Conservation (phyloP, 2,797 vertebrate species). For the Danio tinwini region DNA sequence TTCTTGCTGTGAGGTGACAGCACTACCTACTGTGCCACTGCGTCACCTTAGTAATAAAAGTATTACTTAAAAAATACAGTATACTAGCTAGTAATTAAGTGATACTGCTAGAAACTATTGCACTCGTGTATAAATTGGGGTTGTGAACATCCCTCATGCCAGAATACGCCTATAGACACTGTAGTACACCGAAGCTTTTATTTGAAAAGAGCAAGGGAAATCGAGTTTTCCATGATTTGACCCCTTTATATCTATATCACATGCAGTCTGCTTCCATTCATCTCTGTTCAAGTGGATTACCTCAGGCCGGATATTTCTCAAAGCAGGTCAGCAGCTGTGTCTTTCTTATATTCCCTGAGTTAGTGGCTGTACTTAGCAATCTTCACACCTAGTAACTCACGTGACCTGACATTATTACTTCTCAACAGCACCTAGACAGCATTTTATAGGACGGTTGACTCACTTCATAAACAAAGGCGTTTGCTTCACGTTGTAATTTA, state of each 20-base stretch:
- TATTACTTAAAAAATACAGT: no score
- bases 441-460: not conserved
- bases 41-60: no score
- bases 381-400: not conserved
- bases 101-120: no score
- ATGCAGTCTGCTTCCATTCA: not conserved
- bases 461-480: not conserved
- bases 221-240: not conserved
- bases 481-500: no score
- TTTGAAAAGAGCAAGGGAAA: not conserved
- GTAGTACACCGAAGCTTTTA: not conserved
- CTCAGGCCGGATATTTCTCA: not conserved
- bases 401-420: no score
- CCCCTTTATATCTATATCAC: not conserved
- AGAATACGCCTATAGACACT: not conserved
- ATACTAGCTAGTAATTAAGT: no score
- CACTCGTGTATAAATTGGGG: not conserved
- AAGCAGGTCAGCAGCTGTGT: not conserved
- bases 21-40: no score
- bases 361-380: not conserved
- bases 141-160: not conserved
- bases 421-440: not conserved
- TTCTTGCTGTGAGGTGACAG: no score
- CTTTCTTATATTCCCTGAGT: constrained; percentile 7
- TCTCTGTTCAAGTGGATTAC: not conserved